Percentiles rank a stretch among this genome's conserved stretches.
phyloP scores from a whole-genome alignment of 2,888 invertebrate species.

The Oxytorus armatus region DNA sequence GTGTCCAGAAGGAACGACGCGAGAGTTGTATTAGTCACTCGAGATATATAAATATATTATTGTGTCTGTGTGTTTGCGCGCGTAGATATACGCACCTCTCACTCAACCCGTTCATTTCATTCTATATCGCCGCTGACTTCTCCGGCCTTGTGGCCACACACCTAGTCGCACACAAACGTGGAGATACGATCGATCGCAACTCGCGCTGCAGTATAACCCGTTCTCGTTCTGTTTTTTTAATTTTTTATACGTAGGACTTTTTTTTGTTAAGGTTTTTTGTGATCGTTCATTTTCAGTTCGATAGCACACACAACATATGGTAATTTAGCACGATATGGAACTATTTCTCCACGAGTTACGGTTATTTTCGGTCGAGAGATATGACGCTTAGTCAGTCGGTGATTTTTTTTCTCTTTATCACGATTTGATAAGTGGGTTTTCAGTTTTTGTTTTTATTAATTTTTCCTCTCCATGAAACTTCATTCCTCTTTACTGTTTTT shows the following conservation, averaged over 20 bases:
- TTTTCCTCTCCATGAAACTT: too few relatives aligned
- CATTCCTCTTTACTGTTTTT: too few relatives aligned
- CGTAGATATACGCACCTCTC: constrained; percentile 46
- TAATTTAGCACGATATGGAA: constrained; percentile 53
- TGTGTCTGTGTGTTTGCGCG: constrained; percentile 7
- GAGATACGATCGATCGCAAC: constrained; percentile 73
- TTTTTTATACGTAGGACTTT: background rate
- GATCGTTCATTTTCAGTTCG: constrained; percentile 26
- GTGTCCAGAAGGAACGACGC: constrained; percentile 40
- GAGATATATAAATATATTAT: background rate
- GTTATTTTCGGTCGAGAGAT: too few relatives aligned
- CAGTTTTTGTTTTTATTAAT: background rate
- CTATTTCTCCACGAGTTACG: constrained; percentile 15
- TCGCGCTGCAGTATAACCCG: constrained; percentile 56
- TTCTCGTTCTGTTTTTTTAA: constrained; percentile 34
- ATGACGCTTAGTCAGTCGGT: background rate
- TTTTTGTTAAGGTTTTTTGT: constrained; percentile 1
- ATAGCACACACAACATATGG: constrained; percentile 41
- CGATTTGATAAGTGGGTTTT: background rate
- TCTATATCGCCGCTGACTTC: constrained; percentile 39
- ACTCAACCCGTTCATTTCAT: constrained; percentile 36
- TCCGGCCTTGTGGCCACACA: constrained; percentile 65
- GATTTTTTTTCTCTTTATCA: background rate
- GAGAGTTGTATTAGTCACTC: constrained; percentile 7
- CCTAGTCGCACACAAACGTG: constrained; percentile 65